Base-by-base conservation (phyloP, 2,113 vertebrate species). In the Cyprinodon tularosa region DNA sequence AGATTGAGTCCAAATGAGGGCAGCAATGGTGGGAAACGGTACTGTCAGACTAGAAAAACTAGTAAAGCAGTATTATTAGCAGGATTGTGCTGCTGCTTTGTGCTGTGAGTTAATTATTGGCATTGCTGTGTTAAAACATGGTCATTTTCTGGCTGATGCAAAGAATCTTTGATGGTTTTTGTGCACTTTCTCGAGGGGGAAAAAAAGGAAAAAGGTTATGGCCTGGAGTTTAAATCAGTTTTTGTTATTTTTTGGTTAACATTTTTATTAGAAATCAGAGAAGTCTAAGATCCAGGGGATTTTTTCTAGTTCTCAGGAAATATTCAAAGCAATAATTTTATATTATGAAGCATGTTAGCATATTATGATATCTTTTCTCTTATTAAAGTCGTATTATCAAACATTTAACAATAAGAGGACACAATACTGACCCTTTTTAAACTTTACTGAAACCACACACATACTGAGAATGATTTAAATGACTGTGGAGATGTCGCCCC, bases 181-280 rank as follows among this genome's bases (percentile, higher is more conserved):
- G 70, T 68, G 8, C 45, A 17, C 76, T 87, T 88, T 89, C 76
- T 84, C 87, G 83, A 87, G 84, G 82, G 83, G 37, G 66, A 44
- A 62, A 59, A 50, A 62, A 68, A 77, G 48, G 39, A 73, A 66
- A n/a, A 0, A 37, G 62, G 67, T 12, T 29, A 48, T 39, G 68
- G 45, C 65, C 73, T 0, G 15, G 71, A 69, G 86, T 81, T 83
- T 65, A 87, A 83, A 88, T 84, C 72, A 81, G 71, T 60, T 61
- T 87, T 86, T 86, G 29, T 29, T 29, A 29, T 29, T 29, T 29
- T 29, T 29, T 29, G 29, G 29, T 29, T 29, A 29, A 29, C 29
- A 29, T 29, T 72, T 86, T 85, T 84, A 47, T 84, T 66, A 36
- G 71, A 83, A 88, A 82, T 84, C 86, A 38, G 78, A 83, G 47